Percentiles rank a stretch among this genome's conserved stretches.
Conservation (phyloP, 1,140 invertebrate genomes). For the Micrasema longulum region DNA sequence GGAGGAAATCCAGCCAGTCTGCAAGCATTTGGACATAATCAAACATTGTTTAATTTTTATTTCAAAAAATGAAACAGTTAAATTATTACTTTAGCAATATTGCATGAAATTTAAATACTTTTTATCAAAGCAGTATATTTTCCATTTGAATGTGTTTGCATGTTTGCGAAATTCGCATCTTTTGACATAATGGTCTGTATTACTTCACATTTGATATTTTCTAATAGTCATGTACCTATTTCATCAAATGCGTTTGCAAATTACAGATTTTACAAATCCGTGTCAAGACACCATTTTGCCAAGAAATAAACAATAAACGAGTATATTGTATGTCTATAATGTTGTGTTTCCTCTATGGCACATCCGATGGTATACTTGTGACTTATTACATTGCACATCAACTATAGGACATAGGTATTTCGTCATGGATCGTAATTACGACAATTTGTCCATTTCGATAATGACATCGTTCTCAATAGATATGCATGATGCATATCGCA, state of each 20-base stretch:
- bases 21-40: too few relatives aligned
- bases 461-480: constrained; percentile 42
- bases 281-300: constrained; percentile 7
- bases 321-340: constrained; percentile 3
- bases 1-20: too few relatives aligned
- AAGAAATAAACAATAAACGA: background rate
- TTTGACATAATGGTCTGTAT: too few relatives aligned
- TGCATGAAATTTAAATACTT: too few relatives aligned
- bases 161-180: too few relatives aligned
- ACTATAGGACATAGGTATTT: background rate
- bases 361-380: constrained; percentile 4
- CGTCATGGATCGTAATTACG: constrained; percentile 29
- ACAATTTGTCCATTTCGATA: constrained; percentile 51
- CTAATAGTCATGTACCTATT: background rate
- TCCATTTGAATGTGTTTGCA: too few relatives aligned
- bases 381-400: constrained; percentile 18
- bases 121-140: too few relatives aligned
- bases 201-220: background rate
- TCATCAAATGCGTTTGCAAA: constrained; percentile 14
- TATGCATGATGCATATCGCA: too few relatives aligned
- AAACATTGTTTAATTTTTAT: too few relatives aligned
- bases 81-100: too few relatives aligned
- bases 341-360: constrained; percentile 8
- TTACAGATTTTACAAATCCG: constrained; percentile 10
- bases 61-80: too few relatives aligned